Percentiles rank a stretch among this genome's conserved stretches.
Conservation (phyloP, 2,113 vertebrate genomes). For the Lanius ludovicianus region DNA sequence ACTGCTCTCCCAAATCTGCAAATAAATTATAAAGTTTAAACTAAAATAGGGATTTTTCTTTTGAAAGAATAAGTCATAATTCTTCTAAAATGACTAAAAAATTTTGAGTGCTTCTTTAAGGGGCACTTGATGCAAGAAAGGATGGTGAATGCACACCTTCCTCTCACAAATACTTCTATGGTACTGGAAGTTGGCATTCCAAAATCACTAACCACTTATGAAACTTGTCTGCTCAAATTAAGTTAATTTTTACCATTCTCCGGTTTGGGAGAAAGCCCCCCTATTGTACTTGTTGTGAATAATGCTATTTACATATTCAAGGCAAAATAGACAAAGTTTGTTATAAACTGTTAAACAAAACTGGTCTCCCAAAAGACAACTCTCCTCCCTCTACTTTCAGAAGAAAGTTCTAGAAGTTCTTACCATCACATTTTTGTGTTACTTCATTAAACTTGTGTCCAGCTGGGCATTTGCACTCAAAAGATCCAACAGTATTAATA, state of each 20-base stretch:
- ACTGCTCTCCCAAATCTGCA: conserved; percentile 10
- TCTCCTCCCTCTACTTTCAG: neutral
- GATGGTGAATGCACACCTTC: neutral
- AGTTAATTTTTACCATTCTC: neutral
- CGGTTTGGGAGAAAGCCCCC: conserved; percentile 14
- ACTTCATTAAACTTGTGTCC: conserved; percentile 97
- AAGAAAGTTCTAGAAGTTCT: conserved; percentile 65
- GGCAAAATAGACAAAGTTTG: neutral
- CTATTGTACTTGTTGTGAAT: neutral
- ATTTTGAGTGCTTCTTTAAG: neutral
- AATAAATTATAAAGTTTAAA: conserved; percentile 1
- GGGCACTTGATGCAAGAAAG: neutral
- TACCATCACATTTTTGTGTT: conserved; percentile 98
- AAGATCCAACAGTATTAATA: conserved; percentile 98
- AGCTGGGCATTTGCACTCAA: conserved; percentile 98
- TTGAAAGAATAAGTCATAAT: neutral
- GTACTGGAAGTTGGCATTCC: neutral
- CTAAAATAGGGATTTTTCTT: neutral
- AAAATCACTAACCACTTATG: neutral
- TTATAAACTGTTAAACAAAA: conserved; percentile 10
- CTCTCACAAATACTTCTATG: neutral
- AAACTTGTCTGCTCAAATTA: neutral
- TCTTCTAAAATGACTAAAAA: neutral
- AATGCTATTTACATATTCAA: neutral
- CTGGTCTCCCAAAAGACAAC: neutral